A percentile compares a stretch with the other conserved stretches of the same genome.
Conservation (phyloP, 2,888 invertebrate species). For the Amphimallon solstitiale region DNA sequence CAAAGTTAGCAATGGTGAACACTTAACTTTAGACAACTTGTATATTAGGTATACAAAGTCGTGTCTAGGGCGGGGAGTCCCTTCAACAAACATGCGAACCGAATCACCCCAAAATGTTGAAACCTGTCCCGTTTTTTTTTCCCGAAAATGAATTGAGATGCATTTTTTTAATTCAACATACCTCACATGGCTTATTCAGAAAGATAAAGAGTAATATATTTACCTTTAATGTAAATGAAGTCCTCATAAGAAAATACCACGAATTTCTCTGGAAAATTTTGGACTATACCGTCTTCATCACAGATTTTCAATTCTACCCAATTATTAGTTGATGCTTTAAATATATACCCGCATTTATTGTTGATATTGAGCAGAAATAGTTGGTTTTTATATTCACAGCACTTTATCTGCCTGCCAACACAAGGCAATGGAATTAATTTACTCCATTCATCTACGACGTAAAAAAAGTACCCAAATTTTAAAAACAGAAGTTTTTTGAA, state of each 20-base stretch:
- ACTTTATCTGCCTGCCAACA: slow-evolving; percentile 51
- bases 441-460: slow-evolving; percentile 54
- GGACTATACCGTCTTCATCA: slow-evolving; percentile 41
- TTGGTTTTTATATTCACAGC: slow-evolving; percentile 53
- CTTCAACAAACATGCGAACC: no score
- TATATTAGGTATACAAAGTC: no score
- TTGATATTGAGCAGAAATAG: slow-evolving; percentile 53
- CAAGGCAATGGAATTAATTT: slow-evolving; percentile 51
- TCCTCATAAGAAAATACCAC: slow-evolving; percentile 51
- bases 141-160: no score
- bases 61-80: no score
- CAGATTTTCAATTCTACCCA: slow-evolving; percentile 49
- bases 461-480: slow-evolving; percentile 18
- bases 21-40: no score
- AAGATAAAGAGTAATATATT: no score
- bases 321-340: slow-evolving; percentile 40
- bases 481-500: not conserved
- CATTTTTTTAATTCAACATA: no score
- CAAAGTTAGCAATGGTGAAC: no score
- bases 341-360: slow-evolving; percentile 52
- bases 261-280: slow-evolving; percentile 46
- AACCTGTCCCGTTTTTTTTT: no score
- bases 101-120: no score
- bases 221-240: slow-evolving; percentile 55
- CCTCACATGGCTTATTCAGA: no score